phyloP scores from a whole-genome alignment of 2,113 vertebrate genomes.

The Cariama cristata region DNA sequence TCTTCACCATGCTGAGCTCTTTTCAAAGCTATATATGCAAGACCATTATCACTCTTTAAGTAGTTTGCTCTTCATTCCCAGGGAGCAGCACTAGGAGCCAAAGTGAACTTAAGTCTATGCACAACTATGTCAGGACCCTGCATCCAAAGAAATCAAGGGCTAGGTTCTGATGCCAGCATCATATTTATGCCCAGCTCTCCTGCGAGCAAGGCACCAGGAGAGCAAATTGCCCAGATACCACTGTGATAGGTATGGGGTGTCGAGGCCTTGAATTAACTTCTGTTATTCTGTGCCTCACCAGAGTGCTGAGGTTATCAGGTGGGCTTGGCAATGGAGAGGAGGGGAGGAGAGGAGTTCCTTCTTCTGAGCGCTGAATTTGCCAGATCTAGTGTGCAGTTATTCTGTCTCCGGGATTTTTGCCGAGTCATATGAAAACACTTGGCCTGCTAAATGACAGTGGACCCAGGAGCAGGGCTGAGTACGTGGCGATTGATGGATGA shows the following conservation, averaged over 20 bases:
- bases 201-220: neutral
- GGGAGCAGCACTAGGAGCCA: neutral
- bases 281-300: neutral
- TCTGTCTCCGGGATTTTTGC: neutral
- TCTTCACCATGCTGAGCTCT: neutral
- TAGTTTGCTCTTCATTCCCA: neutral
- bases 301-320: fast-evolving
- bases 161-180: neutral
- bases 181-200: neutral
- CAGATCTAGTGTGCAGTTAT: neutral
- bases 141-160: neutral
- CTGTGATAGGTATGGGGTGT: neutral
- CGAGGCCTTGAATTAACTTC: neutral
- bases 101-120: neutral
- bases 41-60: neutral
- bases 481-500: neutral
- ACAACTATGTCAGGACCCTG: neutral
- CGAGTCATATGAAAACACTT: fast-evolving
- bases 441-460: neutral
- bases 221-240: neutral
- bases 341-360: neutral
- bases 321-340: neutral
- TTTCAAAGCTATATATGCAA: neutral
- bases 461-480: neutral
- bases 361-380: neutral